These are phyloP conservation scores for Drosophila niveifrons DNA, from an alignment of 2,888 invertebrate genomes.

Conservation along the genomic window DNA sequence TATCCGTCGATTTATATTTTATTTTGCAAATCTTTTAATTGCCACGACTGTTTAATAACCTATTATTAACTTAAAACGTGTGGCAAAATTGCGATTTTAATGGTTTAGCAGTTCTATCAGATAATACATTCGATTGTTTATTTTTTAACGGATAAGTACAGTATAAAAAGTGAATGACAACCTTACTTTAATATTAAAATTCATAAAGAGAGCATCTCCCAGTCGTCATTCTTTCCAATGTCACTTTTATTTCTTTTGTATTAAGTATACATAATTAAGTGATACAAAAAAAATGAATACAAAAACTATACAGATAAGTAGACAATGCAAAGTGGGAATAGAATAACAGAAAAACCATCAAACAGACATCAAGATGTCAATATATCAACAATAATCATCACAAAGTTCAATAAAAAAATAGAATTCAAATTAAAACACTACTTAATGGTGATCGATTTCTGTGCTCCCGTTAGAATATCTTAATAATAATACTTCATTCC, in stretches of 20 bases:
- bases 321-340: conserved; percentile 29
- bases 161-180: too few species aligned
- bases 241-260: neutral
- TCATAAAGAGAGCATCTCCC: neutral
- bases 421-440: neutral
- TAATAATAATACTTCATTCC: neutral
- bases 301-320: conserved; percentile 19
- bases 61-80: conserved; percentile 25
- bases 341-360: conserved; percentile 12
- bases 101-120: too few species aligned
- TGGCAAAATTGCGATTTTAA: neutral
- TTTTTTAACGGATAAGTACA: too few species aligned
- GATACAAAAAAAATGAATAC: conserved; percentile 45
- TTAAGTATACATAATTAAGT: conserved; percentile 55
- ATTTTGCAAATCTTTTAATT: conserved; percentile 38
- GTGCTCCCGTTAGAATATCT: neutral
- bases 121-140: too few species aligned
- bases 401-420: conserved; percentile 8
- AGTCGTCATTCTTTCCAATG: neutral
- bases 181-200: neutral
- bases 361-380: conserved; percentile 31
- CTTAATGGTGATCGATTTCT: conserved; percentile 1
- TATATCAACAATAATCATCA: conserved; percentile 13
- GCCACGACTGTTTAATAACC: conserved; percentile 41
- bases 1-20: conserved; percentile 33